phyloP scores from a whole-genome alignment of 2,797 vertebrate genomes.

The Sebastes taczanowskii region DNA sequence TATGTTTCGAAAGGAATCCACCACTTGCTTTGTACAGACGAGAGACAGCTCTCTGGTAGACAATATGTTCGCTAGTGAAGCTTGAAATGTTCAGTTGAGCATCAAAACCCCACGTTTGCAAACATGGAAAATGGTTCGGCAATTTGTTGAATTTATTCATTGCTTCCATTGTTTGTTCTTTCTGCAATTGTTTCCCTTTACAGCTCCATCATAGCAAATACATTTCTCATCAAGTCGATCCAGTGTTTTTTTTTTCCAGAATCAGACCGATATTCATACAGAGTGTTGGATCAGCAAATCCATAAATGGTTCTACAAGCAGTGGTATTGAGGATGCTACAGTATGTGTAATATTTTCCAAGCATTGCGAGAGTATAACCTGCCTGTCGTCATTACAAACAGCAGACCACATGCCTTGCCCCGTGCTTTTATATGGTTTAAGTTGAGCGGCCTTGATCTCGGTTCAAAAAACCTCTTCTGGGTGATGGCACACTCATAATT shows the following conservation, averaged over 20 bases:
- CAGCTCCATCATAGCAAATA: not conserved
- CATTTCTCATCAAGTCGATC: not conserved
- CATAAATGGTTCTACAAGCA: conserved; percentile 48
- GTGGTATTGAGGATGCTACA: conserved; percentile 24
- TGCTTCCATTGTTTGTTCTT: not conserved
- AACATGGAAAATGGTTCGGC: not conserved
- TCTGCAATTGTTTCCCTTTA: not conserved
- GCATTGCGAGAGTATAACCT: conserved; percentile 29
- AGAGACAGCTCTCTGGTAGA: not conserved
- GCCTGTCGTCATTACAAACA: conserved; percentile 56
- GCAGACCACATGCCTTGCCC: conserved; percentile 48
- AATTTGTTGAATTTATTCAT: not conserved
- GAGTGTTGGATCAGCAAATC: conserved; percentile 13
- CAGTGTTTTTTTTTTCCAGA: not conserved
- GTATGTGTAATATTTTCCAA: conserved; percentile 50
- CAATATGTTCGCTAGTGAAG: not conserved
- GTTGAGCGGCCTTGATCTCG: conserved; percentile 38
- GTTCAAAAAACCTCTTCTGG: conserved; percentile 56
- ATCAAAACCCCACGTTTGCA: not conserved
- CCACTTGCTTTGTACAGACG: not conserved
- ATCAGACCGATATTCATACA: not conserved
- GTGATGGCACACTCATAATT: conserved; percentile 61
- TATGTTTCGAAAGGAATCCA: not conserved
- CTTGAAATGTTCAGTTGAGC: not conserved
- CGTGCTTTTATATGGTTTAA: conserved; percentile 17